Base-by-base conservation (phyloP, 2,888 invertebrate species). In the Linhomoeus sp. region DNA sequence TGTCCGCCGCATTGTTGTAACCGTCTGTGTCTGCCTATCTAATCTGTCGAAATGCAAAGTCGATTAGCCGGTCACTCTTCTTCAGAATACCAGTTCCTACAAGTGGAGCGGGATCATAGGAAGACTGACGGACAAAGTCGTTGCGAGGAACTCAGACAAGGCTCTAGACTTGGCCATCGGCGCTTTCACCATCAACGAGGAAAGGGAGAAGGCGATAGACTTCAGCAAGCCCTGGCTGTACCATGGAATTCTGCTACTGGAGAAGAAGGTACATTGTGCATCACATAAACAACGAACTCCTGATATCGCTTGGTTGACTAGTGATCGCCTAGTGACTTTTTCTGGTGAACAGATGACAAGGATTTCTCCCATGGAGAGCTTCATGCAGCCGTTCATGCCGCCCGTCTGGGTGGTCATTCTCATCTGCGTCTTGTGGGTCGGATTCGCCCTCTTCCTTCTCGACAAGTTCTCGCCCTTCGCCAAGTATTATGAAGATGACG, bases 191-290 rank as follows among this genome's bases (percentile, higher is more conserved):
- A 94, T 99, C 58, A 94, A 88, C 69, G 92, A 92, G 94, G n/a
- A 97, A 72, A 73, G 97, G 58, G 92, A 92, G 0, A 84, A 87
- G 66, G 85, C 83, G 63, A 90, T 99, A 52, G 97, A 97, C 67
- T 99, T 99, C 69, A 88, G 90, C 60, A 97, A 97, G 67, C 97
- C 97, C 3, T 97, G 94, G 72, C 90, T 97, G 69, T 90, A 85
- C 64, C 94, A 97, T 72, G 97, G 97, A 52, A 90, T 99, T 58
- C 90, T 90, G 50, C 94, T 97, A 64, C 74, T 97, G 62, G 92
- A 84, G 71, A 90, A 86, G 70, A 90, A 88, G 76, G 86, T 85
- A 71, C 56, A 50, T 29, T 23, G 19, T 49, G 35, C 20, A 46
- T 17, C 15, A 38, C 23, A 50, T 41, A 40, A 46, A 42, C 17